Conservation (phyloP, 2,888 invertebrate genomes). For the Elmis aenea region DNA sequence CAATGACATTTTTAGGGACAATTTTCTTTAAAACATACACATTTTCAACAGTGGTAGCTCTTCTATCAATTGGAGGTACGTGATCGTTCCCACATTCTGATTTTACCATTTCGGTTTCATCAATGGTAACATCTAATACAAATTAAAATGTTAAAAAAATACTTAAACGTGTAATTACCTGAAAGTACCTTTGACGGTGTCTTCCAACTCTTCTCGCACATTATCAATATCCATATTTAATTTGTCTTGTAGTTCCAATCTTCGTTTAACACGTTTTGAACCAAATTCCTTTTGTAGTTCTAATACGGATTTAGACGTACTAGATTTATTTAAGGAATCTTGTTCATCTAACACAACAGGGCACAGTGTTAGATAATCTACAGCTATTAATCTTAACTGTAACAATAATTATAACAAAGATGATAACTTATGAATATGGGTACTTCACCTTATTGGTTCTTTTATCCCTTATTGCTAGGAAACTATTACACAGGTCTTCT, state of each 20-base stretch:
- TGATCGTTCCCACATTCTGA: constrained; percentile 44
- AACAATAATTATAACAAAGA: constrained; percentile 2
- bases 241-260: constrained; percentile 57
- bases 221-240: constrained; percentile 55
- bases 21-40: constrained; percentile 50
- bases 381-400: constrained; percentile 20
- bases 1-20: constrained; percentile 38
- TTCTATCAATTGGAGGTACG: constrained; percentile 50
- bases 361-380: constrained; percentile 18
- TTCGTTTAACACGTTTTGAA: constrained; percentile 56
- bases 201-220: constrained; percentile 55
- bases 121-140: constrained; percentile 24
- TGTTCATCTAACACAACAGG: constrained; percentile 13
- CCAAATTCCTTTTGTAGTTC: constrained; percentile 60
- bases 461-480: constrained; percentile 33
- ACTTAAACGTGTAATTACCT: background rate
- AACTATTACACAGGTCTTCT: constrained; percentile 32
- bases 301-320: constrained; percentile 20
- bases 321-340: constrained; percentile 14
- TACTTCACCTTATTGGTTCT: constrained; percentile 31
- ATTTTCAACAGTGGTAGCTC: constrained; percentile 46
- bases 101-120: constrained; percentile 41
- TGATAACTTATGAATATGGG: background rate
- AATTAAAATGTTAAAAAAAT: constrained; percentile 2
- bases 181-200: constrained; percentile 48